Evolutionary conservation across 2,888 invertebrate genomes (phyloP), one percentile per base, ranked within the genome.

Genomic region (Scaptodrosophila latifasciaeformis): DNA sequence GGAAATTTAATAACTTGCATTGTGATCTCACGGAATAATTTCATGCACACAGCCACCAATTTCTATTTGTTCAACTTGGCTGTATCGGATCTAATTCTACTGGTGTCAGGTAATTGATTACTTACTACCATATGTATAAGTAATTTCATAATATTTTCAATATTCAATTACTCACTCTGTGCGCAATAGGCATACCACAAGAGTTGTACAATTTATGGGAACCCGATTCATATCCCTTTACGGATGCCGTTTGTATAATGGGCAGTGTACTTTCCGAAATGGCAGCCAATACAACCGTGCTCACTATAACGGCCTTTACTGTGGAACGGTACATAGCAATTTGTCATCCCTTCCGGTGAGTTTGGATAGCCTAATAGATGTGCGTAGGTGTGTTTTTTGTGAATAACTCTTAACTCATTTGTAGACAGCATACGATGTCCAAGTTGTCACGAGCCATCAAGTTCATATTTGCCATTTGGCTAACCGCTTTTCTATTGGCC

Each of bases 241-340:
- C 93, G 0, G 93, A 94, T 80, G 89, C 90, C 3, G 90, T 93
- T 67, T 96, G 96, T 85, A 89, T 93, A 9, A 86, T 92, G 9
- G 88, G 91, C 63, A 93, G 93, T 5, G 89, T 95, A 44, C 91
- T 93, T 0, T 93, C 95, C 0, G 96, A 96, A 86, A 93, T 93
- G n/a, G 92, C 93, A 0, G 92, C 93, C 15, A 93, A 94, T 82
- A 94, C 94, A 0, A 95, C 95, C 0, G 95, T 96, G 1, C 86
- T 93, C 59, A 93, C 93, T 9, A 96, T 96, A 75, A 94, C 95
- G 0, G 94, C 95, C 1, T 96, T 96, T 85, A 96, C 93, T 0
- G 91, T 95, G 10, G 96, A 96, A 85, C 89, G 96, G 59, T 96
- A 95, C 83, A 91, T 95, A 30, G 95, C 95, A 3, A 95, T 95